Percentiles rank a stretch among this genome's conserved stretches.
phyloP scores from a whole-genome alignment of 2,797 vertebrate genomes.

The Eurystomus glaucurus region DNA sequence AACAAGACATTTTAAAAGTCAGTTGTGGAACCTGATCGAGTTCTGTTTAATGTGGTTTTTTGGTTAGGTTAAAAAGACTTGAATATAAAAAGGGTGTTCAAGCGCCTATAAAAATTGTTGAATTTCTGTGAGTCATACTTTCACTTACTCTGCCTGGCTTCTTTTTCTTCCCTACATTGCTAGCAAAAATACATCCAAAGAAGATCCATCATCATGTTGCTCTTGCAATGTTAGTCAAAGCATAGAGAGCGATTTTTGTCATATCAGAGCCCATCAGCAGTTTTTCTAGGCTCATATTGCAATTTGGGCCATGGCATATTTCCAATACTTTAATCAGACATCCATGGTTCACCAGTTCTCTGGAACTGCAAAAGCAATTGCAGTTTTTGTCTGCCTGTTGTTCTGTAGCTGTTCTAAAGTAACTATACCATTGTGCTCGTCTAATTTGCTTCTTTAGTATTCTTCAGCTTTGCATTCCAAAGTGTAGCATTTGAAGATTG shows the following conservation, averaged over 20 bases:
- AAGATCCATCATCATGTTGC: neutral
- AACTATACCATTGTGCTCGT: neutral
- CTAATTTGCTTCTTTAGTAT: neutral
- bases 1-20: neutral
- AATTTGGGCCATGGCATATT: neutral
- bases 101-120: neutral
- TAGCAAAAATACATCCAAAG: neutral
- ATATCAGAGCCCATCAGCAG: neutral
- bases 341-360: neutral
- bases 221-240: neutral
- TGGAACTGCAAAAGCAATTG: neutral
- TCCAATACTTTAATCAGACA: neutral
- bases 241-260: accelerated
- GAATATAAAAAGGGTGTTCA: neutral
- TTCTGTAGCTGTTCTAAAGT: neutral
- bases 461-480: neutral
- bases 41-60: neutral
- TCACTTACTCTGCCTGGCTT: neutral
- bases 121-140: neutral
- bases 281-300: neutral
- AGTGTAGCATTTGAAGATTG: neutral
- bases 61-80: neutral
- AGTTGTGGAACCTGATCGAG: neutral
- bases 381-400: neutral
- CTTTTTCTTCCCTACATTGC: neutral